Base-by-base conservation (phyloP, 2,888 invertebrate species). In the Dasypogon diadema region DNA sequence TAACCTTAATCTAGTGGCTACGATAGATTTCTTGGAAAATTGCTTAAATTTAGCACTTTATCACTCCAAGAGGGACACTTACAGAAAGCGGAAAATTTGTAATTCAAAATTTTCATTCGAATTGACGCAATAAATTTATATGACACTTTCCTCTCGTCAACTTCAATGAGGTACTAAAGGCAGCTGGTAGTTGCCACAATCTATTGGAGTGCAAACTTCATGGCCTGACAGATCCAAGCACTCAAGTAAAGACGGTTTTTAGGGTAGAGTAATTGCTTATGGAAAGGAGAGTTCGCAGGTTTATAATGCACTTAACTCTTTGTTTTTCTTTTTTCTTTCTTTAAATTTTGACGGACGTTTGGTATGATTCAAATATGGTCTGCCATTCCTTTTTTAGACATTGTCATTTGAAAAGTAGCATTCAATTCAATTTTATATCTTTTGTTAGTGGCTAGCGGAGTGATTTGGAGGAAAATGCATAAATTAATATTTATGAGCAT, bases 81-180 rank as follows among this genome's bases (percentile, higher is more conserved):
- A 46, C 63, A 22, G 58, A 74, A 73, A 76, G 42, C 37, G 65
- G 58, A 46, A 76, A 76, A 74, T 76, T 74, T 76, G 76, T 68
- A 76, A 74, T 76, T 76, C 76, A 76, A 74, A 76, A 74, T 74
- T 76, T 76, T 65, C 63, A 55, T 74, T 74, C 74, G 68, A 74
- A 76, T 65, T 68, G 74, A 68, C 51, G 76, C 65, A 76, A 74
- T 74, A 76, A 76, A 74, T 76, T 74, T 76, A 70, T 68, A 54
- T 76, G 76, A 68, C 76, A 76, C 76, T 63, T 46, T 58, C 24
- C 26, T 22, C 58, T 68, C 68, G 74, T 68, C 74, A 58, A 30
- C 74, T 76, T 42, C 42, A 56, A 46, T 56, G 34, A 55, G 46
- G 26, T 30, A 16, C 16, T 21, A 10, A 58, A 54, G 14, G 30